Base-by-base conservation (phyloP, 2,797 vertebrate genomes). In the Scyliorhinus canicula region DNA sequence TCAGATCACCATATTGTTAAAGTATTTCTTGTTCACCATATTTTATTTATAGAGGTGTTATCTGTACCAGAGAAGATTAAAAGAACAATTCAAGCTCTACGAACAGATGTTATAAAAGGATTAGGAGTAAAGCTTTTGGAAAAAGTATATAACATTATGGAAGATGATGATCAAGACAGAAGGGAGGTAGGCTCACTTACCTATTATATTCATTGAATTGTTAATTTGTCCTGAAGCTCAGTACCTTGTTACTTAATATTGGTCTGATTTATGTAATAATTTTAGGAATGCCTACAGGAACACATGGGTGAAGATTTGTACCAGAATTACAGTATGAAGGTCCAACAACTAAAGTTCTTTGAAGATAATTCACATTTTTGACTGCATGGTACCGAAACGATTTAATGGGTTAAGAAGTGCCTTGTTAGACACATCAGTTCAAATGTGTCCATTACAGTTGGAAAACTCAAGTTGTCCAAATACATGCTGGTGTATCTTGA, bases 271-370 rank as follows among this genome's bases (percentile, higher is more conserved):
- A 91, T 96, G 26, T 96, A 95, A 96, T 95, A 95, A 95, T 3
- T 96, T 96, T 96, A 99, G 99, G 96, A 97, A 95, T 96, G 95
- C 96, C 97, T 99, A 95, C 98, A 96, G 95, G 96, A 98, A 95
- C 97, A 98, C n/a, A 98, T 99, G 98, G 98, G 99, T 95, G 98
- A 98, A 95, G 98, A 99, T 44, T 97, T 97, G 95, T 99, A 99
- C 24, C 95, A 95, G 35, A 91, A 96, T 63, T 99, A 98, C 84
- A 97, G 98, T 2, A 97, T 98, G 14, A 99, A 99, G 98, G 98
- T 98, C 96, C 98, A 97, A 67, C 99, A 99, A 95, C 96, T 99
- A 52, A 99, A 99, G 96, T 99, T 99, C 96, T 98, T 99, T 95
- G 99, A 99, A 97, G 99, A 99, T 86, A 98, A 98, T 88, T 95